Percentiles rank a stretch among this genome's conserved stretches.
Evolutionary conservation across 2,888 invertebrate genomes (phyloP).

Genomic region (Beris morrisii): DNA sequence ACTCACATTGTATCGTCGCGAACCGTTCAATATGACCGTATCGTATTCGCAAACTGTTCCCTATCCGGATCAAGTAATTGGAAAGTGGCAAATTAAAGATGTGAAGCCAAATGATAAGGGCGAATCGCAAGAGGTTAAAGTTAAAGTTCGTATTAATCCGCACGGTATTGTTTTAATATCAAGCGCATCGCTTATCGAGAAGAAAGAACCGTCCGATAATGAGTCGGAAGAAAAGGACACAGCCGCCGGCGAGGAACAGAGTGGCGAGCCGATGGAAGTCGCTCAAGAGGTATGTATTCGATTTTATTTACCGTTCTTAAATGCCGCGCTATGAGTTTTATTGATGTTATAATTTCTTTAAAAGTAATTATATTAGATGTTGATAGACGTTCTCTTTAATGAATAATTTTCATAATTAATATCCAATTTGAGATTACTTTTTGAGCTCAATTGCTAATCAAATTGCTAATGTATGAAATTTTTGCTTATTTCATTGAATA

Average conservation of each 20-base stretch:
- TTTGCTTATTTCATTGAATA: not conserved
- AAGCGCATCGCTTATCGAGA: slow-evolving; percentile 81
- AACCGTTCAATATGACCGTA: slow-evolving; percentile 85
- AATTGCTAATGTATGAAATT: not conserved
- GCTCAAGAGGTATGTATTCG: slow-evolving; percentile 58
- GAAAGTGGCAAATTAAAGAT: slow-evolving; percentile 80
- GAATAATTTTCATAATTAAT: too few species aligned
- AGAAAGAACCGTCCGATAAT: slow-evolving; percentile 63
- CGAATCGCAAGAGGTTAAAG: slow-evolving; percentile 92
- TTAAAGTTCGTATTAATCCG: slow-evolving; percentile 91
- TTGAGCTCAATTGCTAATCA: too few species aligned
- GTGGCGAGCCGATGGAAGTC: slow-evolving; percentile 57
- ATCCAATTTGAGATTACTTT: too few species aligned
- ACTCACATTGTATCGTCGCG: slow-evolving; percentile 88
- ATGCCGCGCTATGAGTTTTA: slow-evolving; percentile 31
- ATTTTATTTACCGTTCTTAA: not conserved
- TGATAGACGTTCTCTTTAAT: too few species aligned
- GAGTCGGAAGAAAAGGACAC: slow-evolving; percentile 45
- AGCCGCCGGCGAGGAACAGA: slow-evolving; percentile 52
- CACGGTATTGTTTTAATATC: slow-evolving; percentile 90
- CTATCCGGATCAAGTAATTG: slow-evolving; percentile 77
- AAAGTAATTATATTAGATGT: slow-evolving; percentile 22
- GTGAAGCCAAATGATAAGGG: slow-evolving; percentile 85
- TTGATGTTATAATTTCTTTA: slow-evolving; percentile 27
- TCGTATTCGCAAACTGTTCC: slow-evolving; percentile 77